Conservation (phyloP, 30 jellyfish, hydroid and myxozoan genomes). For the Turritopsis rubra region DNA sequence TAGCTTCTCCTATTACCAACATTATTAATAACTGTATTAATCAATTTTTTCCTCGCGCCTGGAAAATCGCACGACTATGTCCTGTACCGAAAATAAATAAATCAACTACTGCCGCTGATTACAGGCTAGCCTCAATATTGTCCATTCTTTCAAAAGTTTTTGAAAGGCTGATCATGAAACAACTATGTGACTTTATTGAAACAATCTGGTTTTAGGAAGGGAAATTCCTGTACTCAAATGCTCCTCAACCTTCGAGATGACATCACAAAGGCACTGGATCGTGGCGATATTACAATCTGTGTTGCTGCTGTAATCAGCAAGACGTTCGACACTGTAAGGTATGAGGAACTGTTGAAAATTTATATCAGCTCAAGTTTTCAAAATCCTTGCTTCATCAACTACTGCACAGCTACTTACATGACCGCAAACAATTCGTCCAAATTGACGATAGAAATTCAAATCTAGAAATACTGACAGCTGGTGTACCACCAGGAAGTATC, state of each 20-base stretch:
- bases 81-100: constrained; percentile 1
- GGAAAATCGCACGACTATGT: constrained; percentile 21
- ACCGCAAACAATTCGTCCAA: too few species aligned
- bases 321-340: too few species aligned
- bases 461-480: too few species aligned
- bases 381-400: too few species aligned
- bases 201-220: not conserved
- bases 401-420: too few species aligned
- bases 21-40: not conserved
- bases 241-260: not conserved
- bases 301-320: too few species aligned
- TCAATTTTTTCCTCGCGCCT: not conserved
- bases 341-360: too few species aligned
- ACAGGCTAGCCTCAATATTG: not conserved
- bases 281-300: too few species aligned
- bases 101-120: not conserved
- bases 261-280: too few species aligned
- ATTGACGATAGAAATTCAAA: too few species aligned
- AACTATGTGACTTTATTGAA: not conserved
- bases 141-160: constrained; percentile 15
- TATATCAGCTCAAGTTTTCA: too few species aligned
- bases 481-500: too few species aligned
- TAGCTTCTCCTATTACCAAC: not conserved
- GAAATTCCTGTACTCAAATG: not conserved
- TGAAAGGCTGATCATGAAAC: constrained; percentile 16